Evolutionary conservation across 1,140 invertebrate species (phyloP).

Genomic region (Drosophila jambulina): DNA sequence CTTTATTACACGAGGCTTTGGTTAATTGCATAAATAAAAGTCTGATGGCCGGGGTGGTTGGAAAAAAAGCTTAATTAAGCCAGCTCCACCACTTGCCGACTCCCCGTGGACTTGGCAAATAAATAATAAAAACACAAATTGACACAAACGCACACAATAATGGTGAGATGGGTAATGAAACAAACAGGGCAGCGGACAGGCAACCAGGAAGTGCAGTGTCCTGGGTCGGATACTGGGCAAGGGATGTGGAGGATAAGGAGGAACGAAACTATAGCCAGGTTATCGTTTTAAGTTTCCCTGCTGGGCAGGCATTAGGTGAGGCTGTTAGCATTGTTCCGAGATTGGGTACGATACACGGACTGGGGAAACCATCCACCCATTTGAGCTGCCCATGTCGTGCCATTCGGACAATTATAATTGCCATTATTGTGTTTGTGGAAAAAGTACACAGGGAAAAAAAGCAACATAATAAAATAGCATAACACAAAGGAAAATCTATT

Average conservation of each 20-base stretch:
- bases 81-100: conserved; percentile 38
- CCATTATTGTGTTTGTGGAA: conserved; percentile 22
- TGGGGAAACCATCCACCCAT: conserved; percentile 53
- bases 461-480: no score
- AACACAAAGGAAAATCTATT: neutral
- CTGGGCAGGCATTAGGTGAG: conserved; percentile 23
- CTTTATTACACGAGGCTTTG: conserved; percentile 79
- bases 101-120: conserved; percentile 72
- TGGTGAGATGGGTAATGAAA: conserved; percentile 35
- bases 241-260: neutral
- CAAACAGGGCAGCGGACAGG: conserved; percentile 18
- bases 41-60: conserved; percentile 16
- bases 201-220: conserved; percentile 57
- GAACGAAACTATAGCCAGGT: conserved; percentile 50
- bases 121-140: conserved; percentile 82
- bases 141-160: conserved; percentile 63
- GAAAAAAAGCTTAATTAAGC: conserved; percentile 69
- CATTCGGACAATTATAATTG: conserved; percentile 74
- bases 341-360: neutral
- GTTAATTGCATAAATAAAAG: conserved; percentile 82
- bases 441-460: conserved; percentile 31
- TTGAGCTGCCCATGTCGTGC: conserved; percentile 52
- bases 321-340: conserved; percentile 50
- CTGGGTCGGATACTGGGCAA: neutral
- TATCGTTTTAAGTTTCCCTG: conserved; percentile 46